Base-by-base conservation (phyloP, 2,888 invertebrate species). In the Digitonthophagus gazella region DNA sequence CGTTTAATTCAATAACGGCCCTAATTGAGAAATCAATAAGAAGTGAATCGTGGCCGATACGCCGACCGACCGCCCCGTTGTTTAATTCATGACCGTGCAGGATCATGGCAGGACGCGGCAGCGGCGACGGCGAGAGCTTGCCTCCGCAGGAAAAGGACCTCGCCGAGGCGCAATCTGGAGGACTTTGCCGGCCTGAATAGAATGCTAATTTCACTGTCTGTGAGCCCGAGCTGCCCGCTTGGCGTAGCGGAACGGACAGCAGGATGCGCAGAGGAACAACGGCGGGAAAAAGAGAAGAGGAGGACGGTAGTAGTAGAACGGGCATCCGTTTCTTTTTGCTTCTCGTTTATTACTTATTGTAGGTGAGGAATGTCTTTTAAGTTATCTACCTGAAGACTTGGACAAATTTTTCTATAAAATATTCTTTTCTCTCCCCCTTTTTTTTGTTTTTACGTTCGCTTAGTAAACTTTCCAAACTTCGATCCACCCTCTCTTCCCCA, bases 161-260 rank as follows among this genome's bases (percentile, higher is more conserved):
- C 61, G 58, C 65, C 44, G 68, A 44, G 65, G 65, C 68, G 68
- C 80, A 79, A 80, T 80, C 80, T 80, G 78, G 78, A 76, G 77
- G 77, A 77, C 78, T 77, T 77, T 77, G 75, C 75, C 72, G 72
- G 72, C 75, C 77, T 78, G 79, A 75, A 73, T 75, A 73, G 81
- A 81, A 81, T 81, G 79, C 79, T 81, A 80, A 81, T 80, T 78
- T 75, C 73, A 74, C 75, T 44, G 75, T 76, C 75, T 78, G 75
- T 78, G 78, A 79, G 78, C 75, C 77, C 72, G 63, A 75, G 76
- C 78, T 78, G 78, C 66, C 69, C 6, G 28, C 28, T 44, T 44
- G 66, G 70, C 20, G 61, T 75, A 77, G 77, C 78, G 78, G 78
- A 78, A 78, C 77, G 73, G 76, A 71, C 75, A 72, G 69, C 61